Percentiles rank a stretch among this genome's conserved stretches.
These are phyloP conservation scores for Osmerus mordax DNA, from an alignment of 2,113 vertebrate species.

Conservation along the genomic window DNA sequence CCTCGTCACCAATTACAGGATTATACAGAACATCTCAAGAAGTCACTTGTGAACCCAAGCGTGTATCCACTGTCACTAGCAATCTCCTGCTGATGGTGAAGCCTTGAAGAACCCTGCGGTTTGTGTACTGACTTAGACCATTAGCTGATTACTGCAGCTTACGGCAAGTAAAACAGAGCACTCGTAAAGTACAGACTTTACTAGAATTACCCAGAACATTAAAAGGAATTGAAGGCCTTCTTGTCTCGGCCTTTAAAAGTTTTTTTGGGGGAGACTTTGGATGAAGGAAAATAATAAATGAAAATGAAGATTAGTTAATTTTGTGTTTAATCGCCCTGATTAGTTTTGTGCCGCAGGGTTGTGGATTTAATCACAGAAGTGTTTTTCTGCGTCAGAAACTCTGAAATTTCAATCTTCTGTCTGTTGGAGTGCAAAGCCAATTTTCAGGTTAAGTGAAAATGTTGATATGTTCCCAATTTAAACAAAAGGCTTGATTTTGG, in stretches of 20 bases:
- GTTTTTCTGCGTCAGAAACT: not conserved
- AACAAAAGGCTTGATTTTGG: not conserved
- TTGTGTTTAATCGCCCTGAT: not conserved
- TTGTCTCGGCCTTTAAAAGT: not conserved
- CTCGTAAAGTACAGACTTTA: constrained; percentile 25
- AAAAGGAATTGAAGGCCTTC: not conserved
- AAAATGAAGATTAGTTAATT: not conserved
- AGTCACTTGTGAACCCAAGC: constrained; percentile 53
- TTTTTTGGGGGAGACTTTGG: not conserved
- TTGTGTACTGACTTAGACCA: constrained; percentile 48
- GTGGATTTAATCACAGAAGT: not conserved
- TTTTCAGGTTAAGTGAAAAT: not conserved
- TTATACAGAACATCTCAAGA: constrained; percentile 47
- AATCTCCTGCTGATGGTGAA: constrained; percentile 56
- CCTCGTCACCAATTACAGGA: constrained; percentile 59
- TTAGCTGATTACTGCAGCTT: constrained; percentile 65
- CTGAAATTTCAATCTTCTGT: not conserved
- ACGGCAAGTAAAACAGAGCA: constrained; percentile 42
- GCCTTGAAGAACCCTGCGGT: constrained; percentile 42
- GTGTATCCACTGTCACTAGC: constrained; percentile 54
- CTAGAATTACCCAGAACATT: constrained; percentile 6
- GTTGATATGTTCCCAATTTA: not conserved
- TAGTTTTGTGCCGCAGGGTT: not conserved
- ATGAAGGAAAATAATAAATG: not conserved
- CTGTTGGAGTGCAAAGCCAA: not conserved